Evolutionary conservation across 2,113 vertebrate species (phyloP).

Genomic region (Zapornia atra): DNA sequence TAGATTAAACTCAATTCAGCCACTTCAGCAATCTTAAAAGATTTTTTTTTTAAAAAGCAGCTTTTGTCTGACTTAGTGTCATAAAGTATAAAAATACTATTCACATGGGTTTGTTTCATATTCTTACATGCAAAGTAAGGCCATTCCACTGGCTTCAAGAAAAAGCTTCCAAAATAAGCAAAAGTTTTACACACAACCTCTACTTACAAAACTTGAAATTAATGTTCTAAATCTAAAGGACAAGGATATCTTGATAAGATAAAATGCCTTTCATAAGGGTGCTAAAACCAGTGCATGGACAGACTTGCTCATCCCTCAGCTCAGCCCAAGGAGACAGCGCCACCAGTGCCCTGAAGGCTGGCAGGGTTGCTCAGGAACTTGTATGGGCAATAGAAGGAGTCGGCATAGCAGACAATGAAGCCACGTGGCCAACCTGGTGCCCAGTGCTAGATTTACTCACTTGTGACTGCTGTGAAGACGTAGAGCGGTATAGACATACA

Average conservation of each 20-base stretch:
- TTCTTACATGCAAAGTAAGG: not conserved
- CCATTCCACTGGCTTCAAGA: not conserved
- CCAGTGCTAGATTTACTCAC: not conserved
- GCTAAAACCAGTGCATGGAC: not conserved
- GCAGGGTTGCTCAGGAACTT: not conserved
- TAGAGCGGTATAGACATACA: not conserved
- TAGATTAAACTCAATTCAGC: not conserved
- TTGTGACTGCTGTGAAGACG: not conserved
- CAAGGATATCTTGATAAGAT: not conserved
- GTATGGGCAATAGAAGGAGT: not conserved
- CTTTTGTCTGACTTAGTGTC: not conserved
- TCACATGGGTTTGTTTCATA: not conserved
- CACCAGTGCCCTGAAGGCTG: not conserved
- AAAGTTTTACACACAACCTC: not conserved
- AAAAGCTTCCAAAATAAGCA: not conserved
- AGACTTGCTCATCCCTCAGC: not conserved
- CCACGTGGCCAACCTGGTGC: not conserved
- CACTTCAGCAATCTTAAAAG: not conserved
- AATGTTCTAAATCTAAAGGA: not conserved
- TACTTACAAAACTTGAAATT: not conserved
- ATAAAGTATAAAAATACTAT: not conserved
- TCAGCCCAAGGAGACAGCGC: not conserved
- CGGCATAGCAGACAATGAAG: not conserved
- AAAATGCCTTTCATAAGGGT: not conserved
- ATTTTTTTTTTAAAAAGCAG: fast-evolving